phyloP scores from a whole-genome alignment of 2,888 invertebrate genomes.

The Drosophila hamatofila region DNA sequence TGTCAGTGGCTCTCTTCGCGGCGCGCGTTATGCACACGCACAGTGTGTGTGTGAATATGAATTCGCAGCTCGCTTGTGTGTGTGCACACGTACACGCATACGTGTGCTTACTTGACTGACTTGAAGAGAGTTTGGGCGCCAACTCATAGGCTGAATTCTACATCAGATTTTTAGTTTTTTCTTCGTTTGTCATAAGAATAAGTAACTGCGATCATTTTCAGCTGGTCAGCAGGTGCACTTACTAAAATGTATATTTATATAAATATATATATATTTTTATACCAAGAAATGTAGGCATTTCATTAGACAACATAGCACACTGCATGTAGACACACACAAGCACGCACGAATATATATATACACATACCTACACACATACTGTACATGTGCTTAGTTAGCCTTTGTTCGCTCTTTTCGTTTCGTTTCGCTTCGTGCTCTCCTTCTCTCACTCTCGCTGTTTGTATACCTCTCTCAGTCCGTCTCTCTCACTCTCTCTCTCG shows the following conservation, averaged over 20 bases:
- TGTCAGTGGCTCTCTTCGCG: constrained; percentile 49
- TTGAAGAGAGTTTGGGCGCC: constrained; percentile 37
- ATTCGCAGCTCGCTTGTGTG: constrained; percentile 7
- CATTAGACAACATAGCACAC: constrained; percentile 8
- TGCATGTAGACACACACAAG: constrained; percentile 20
- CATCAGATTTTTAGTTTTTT: background rate
- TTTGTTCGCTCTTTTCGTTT: constrained; percentile 30
- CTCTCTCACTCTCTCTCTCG: constrained; percentile 12
- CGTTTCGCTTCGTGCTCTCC: constrained; percentile 1
- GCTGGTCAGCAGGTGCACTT: constrained; percentile 32
- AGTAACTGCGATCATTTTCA: constrained; percentile 28
- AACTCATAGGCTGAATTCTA: background rate
- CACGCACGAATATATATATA: no score
- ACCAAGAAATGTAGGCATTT: constrained; percentile 1
- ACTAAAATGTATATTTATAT: background rate
- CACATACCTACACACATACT: constrained; percentile 27
- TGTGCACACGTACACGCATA: constrained; percentile 19
- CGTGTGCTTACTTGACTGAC: constrained; percentile 32
- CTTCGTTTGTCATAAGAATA: constrained; percentile 1
- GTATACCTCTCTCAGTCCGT: constrained; percentile 4
- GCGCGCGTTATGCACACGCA: constrained; percentile 76
- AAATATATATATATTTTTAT: background rate
- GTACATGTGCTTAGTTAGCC: constrained; percentile 45
- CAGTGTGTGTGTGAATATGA: constrained; percentile 62
- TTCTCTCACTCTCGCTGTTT: constrained; percentile 10